These are phyloP conservation scores for Notiomystis cincta DNA, from an alignment of 2,113 vertebrate species.

Conservation along the genomic window DNA sequence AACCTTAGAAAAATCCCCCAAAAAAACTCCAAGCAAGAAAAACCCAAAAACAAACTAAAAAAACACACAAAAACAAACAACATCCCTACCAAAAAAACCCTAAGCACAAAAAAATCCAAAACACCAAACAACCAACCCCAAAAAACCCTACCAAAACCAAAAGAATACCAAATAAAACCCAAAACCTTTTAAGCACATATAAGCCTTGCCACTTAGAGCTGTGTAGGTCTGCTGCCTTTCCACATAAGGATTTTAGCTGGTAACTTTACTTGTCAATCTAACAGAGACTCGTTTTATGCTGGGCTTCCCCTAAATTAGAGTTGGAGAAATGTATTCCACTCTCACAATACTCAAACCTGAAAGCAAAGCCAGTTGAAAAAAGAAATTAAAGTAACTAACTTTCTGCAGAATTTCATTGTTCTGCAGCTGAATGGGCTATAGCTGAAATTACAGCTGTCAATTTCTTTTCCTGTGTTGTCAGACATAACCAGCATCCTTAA, in stretches of 20 bases:
- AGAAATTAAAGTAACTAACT: neutral
- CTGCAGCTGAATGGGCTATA: neutral
- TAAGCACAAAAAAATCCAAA: neutral
- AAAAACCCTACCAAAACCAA: too few relatives aligned
- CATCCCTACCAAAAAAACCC: accelerated
- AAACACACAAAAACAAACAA: neutral
- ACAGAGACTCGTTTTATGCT: neutral
- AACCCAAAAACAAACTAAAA: neutral
- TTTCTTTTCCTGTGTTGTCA: neutral
- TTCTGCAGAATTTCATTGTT: neutral
- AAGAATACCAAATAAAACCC: neutral
- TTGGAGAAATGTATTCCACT: neutral
- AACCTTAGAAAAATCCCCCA: neutral
- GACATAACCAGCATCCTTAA: neutral
- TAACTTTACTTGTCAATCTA: neutral
- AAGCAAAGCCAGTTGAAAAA: neutral
- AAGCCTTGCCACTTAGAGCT: neutral
- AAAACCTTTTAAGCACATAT: neutral
- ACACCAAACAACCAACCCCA: accelerated
- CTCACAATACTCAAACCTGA: neutral
- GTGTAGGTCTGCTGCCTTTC: neutral
- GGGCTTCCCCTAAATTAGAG: neutral
- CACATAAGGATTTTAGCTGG: neutral
- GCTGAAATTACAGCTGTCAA: neutral
- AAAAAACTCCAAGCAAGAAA: neutral